These are phyloP conservation scores for Eristalis intricaria DNA, from an alignment of 2,888 invertebrate species.

Conservation along the genomic window DNA sequence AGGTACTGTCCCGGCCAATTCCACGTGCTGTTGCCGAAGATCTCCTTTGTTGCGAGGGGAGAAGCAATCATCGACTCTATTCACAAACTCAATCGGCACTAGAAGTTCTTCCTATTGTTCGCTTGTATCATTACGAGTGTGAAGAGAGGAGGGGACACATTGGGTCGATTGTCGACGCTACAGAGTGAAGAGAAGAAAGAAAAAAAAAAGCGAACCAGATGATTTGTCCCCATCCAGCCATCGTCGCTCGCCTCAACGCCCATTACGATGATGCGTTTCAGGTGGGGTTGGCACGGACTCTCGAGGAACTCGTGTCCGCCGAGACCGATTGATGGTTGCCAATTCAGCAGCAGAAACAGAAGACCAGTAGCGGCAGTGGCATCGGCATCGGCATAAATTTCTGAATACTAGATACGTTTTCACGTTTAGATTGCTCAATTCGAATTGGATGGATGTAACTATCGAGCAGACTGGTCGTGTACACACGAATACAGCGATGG, in stretches of 20 bases:
- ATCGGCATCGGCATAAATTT: background rate
- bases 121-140: slow-evolving; percentile 23
- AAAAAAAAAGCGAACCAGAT: background rate
- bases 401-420: background rate
- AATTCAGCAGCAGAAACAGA: slow-evolving; percentile 1
- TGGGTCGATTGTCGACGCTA: background rate
- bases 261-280: slow-evolving; percentile 45
- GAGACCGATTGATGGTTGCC: slow-evolving; percentile 9
- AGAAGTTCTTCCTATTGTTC: slow-evolving; percentile 43
- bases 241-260: background rate
- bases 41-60: background rate
- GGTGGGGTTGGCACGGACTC: slow-evolving; percentile 7
- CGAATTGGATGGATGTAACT: background rate
- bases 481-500: background rate
- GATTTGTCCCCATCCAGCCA: background rate
- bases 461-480: background rate
- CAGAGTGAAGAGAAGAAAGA: background rate
- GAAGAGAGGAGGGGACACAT: background rate
- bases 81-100: slow-evolving; percentile 20
- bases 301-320: background rate
- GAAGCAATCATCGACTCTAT: slow-evolving; percentile 32
- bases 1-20: background rate
- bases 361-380: background rate
- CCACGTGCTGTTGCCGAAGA: background rate
- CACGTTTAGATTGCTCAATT: background rate